Evolutionary conservation across 2,797 vertebrate species (phyloP).

Genomic region (Bryconaethiops microstoma): DNA sequence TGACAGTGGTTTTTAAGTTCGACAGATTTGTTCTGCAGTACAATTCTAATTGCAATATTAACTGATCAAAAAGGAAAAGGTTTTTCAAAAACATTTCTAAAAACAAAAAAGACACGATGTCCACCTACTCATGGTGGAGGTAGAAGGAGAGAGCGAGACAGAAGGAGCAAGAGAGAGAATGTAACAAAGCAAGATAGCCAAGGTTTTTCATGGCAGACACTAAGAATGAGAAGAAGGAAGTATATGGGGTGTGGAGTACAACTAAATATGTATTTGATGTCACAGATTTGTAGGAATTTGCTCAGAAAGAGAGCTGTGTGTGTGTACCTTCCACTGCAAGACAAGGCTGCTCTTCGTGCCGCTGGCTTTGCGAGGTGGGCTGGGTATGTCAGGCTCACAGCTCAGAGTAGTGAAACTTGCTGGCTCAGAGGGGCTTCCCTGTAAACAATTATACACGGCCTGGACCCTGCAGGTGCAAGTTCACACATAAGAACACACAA

Average conservation of each 20-base stretch:
- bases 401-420: conserved; percentile 90
- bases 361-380: conserved; percentile 88
- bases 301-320: not conserved
- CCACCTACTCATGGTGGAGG: no score
- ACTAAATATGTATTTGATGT: conserved; percentile 58
- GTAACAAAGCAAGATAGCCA: not conserved
- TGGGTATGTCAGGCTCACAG: conserved; percentile 92
- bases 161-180: no score
- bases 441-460: conserved; percentile 86
- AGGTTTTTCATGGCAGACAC: not conserved
- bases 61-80: no score
- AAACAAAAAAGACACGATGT: no score
- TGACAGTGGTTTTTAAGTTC: no score
- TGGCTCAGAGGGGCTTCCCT: conserved; percentile 87
- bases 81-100: no score
- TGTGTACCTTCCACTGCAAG: conserved; percentile 93
- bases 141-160: no score
- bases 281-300: not conserved
- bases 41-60: no score
- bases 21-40: not conserved
- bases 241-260: not conserved
- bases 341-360: conserved; percentile 93
- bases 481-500: not conserved
- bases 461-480: conserved; percentile 81
- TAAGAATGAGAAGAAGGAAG: not conserved